Percentiles rank a stretch among this genome's conserved stretches.
phyloP scores from a whole-genome alignment of 2,113 vertebrate species.

The Hucho hucho region DNA sequence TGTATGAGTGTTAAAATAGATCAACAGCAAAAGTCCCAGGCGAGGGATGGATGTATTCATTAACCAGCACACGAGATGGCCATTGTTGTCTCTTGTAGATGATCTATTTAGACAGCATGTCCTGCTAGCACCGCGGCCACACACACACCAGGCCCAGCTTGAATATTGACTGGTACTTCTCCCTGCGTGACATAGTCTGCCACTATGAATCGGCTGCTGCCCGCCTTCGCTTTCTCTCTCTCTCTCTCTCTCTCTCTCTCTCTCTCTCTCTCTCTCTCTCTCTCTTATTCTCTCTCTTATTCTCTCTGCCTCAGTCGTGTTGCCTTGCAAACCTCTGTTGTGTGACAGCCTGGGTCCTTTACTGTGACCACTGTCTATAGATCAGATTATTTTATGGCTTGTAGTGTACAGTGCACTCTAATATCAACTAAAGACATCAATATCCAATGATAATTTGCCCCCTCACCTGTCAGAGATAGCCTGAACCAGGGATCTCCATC shows the following conservation, averaged over 20 bases:
- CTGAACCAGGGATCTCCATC: no score
- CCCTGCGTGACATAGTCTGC: slow-evolving; percentile 24
- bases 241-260: background rate
- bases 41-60: background rate
- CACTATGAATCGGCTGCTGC: slow-evolving; percentile 28
- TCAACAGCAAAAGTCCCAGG: background rate
- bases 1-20: background rate
- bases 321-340: no score
- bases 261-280: slow-evolving; percentile 12
- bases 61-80: slow-evolving; percentile 8
- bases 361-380: background rate
- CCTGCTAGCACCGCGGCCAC: background rate
- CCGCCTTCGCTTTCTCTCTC: slow-evolving; percentile 15
- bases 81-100: slow-evolving; percentile 3
- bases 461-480: background rate
- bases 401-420: no score
- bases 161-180: slow-evolving; percentile 44
- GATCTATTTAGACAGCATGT: background rate
- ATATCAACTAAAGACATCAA: no score
- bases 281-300: slow-evolving; percentile 24
- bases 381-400: background rate
- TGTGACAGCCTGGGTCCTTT: slow-evolving; percentile 1
- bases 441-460: background rate
- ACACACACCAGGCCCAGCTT: background rate
- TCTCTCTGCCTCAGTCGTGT: no score